Conservation (phyloP, 2,888 invertebrate species). For the Troilus luridus region DNA sequence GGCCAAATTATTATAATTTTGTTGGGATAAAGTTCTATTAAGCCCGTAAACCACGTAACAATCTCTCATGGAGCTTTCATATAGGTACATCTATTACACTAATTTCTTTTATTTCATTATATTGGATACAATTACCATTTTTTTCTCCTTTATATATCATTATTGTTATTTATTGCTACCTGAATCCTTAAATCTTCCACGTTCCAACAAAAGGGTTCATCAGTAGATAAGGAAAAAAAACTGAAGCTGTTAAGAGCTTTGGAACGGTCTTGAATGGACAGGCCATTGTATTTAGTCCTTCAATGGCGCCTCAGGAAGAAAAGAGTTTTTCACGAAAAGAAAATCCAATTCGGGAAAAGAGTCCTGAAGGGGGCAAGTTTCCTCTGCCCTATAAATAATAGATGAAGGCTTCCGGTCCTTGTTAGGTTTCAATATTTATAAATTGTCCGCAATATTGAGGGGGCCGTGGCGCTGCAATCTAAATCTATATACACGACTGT, state of each 20-base stretch:
- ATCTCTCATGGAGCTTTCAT: too few species aligned
- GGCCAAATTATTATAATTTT: too few species aligned
- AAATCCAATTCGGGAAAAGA: background rate
- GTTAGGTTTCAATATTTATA: slow-evolving; percentile 13
- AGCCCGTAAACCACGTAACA: too few species aligned
- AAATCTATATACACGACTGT: too few species aligned
- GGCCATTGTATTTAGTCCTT: background rate
- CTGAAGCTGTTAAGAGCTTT: background rate
- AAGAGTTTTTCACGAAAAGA: background rate
- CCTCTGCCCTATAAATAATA: background rate
- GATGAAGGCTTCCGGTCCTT: background rate
- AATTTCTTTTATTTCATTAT: background rate
- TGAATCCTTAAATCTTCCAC: background rate
- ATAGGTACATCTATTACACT: too few species aligned
- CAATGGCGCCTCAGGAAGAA: background rate
- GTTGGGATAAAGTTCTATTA: too few species aligned
- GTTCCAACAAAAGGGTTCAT: background rate
- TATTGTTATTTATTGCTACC: background rate
- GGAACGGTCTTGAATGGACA: background rate
- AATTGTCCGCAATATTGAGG: background rate
- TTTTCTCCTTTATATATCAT: background rate
- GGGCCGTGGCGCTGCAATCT: background rate
- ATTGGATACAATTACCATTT: background rate
- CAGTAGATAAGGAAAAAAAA: background rate
- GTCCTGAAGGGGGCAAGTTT: background rate